phyloP scores from a whole-genome alignment of 2,797 vertebrate species.

The Neosalanx taihuensis region DNA sequence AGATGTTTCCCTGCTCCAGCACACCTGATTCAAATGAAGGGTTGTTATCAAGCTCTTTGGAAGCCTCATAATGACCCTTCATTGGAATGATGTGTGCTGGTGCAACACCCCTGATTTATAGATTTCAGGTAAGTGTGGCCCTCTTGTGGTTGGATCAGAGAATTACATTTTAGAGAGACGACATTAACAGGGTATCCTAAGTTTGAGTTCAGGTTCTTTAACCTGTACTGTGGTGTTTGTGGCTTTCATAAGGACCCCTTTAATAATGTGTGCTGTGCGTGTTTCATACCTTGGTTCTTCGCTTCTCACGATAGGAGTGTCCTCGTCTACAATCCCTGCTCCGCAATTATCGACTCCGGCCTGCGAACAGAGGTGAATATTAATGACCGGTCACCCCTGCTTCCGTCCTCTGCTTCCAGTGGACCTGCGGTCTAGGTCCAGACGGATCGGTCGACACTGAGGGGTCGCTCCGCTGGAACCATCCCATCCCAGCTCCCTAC shows the following conservation, averaged over 20 bases:
- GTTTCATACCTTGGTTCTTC: neutral
- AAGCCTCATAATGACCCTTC: too few relatives aligned
- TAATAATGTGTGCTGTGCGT: neutral
- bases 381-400: neutral
- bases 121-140: conserved; percentile 19
- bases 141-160: conserved; percentile 28
- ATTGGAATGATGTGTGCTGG: too few relatives aligned
- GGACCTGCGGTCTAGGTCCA: too few relatives aligned
- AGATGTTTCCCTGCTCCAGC: too few relatives aligned
- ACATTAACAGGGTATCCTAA: neutral
- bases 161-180: neutral
- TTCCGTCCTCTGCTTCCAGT: neutral
- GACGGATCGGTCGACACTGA: too few relatives aligned
- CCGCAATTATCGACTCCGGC: conserved; percentile 65
- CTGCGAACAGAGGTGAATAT: conserved; percentile 45
- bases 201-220: neutral
- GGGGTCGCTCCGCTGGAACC: neutral
- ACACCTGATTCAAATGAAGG: neutral
- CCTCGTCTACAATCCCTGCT: conserved; percentile 55
- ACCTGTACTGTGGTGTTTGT: too few relatives aligned
- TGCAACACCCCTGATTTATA: neutral
- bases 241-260: neutral
- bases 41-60: too few relatives aligned
- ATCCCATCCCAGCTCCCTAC: conserved; percentile 39
- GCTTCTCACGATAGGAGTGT: neutral